These are phyloP conservation scores for Delphinapterus leucas DNA, from an alignment of 2,113 vertebrate species.

Conservation along the genomic window DNA sequence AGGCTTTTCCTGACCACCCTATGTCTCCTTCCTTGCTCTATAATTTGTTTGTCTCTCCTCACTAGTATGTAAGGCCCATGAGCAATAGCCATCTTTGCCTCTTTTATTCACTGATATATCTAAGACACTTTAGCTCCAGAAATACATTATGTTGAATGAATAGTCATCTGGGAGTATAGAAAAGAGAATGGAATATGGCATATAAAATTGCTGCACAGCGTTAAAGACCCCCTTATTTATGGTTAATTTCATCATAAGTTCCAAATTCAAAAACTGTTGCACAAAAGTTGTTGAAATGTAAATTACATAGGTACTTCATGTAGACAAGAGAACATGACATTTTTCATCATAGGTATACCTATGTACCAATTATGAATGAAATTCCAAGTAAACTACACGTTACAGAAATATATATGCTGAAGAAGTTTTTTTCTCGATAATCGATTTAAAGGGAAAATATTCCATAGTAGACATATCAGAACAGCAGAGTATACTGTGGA, in stretches of 20 bases:
- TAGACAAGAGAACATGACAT: not conserved
- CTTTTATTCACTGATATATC: not conserved
- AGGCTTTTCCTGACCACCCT: not conserved
- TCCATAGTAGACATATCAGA: not conserved
- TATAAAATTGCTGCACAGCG: not conserved
- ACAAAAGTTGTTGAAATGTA: not conserved
- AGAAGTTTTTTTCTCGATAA: not conserved
- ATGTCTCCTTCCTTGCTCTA: not conserved
- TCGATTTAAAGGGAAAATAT: not conserved
- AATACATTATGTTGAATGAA: conserved; percentile 1
- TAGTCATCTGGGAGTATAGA: not conserved
- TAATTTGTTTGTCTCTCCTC: not conserved
- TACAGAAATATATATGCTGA: not conserved
- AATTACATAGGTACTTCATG: not conserved
- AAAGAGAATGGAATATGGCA: not conserved
- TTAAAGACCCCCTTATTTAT: not conserved
- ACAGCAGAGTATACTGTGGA: not conserved
- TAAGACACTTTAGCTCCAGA: not conserved
- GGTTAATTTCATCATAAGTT: not conserved
- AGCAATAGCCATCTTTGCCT: not conserved
- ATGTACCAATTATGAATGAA: not conserved
- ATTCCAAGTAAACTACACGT: not conserved
- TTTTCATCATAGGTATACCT: not conserved
- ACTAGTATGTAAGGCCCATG: not conserved
- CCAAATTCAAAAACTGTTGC: not conserved